These are phyloP conservation scores for Gari tellinella DNA, from an alignment of 2,888 invertebrate genomes.

Conservation along the genomic window DNA sequence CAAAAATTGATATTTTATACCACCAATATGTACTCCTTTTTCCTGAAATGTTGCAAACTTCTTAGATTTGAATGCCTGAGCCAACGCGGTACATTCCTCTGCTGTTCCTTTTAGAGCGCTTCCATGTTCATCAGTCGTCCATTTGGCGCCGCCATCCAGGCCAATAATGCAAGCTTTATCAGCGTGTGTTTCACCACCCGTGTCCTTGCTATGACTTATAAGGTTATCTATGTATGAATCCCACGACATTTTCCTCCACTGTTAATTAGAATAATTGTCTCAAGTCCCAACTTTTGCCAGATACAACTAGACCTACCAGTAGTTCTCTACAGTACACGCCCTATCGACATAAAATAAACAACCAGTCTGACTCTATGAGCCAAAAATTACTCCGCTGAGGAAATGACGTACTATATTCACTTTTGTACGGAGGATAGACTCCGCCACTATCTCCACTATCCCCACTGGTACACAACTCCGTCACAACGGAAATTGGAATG, in stretches of 20 bases:
- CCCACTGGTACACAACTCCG: too few species aligned
- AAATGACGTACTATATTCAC: too few species aligned
- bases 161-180: conserved; percentile 72
- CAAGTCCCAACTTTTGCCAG: too few species aligned
- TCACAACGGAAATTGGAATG: too few species aligned
- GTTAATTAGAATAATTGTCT: too few species aligned
- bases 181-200: conserved; percentile 36
- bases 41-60: conserved; percentile 57
- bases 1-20: conserved; percentile 70
- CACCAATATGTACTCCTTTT: conserved; percentile 52
- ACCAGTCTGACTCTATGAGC: too few species aligned
- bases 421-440: too few species aligned
- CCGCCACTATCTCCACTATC: too few species aligned
- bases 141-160: conserved; percentile 62
- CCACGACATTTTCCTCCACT: conserved; percentile 62
- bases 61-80: conserved; percentile 59
- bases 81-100: conserved; percentile 56
- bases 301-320: too few species aligned
- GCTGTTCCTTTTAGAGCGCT: conserved; percentile 36
- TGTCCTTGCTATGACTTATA: conserved; percentile 60
- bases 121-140: conserved; percentile 54
- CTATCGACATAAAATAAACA: too few species aligned
- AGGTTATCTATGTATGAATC: conserved; percentile 74
- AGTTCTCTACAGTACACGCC: too few species aligned
- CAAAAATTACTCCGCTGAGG: too few species aligned